phyloP scores from a whole-genome alignment of 1,140 invertebrate genomes.

The Caenorhabditis elegans region WBcel235 BX284606.5:2764501-2765000 shows the following conservation, averaged over 20 bases:
- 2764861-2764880: conserved; percentile 29
- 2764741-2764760: neutral
- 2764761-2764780: neutral
- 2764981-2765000: too few relatives aligned
- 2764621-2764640: too few relatives aligned
- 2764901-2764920: neutral
- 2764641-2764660: too few relatives aligned
- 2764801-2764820: neutral
- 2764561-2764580: neutral
- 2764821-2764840: conserved; percentile 8
- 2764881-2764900: neutral
- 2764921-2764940: neutral
- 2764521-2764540: neutral
- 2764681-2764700: too few relatives aligned
- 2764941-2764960: neutral
- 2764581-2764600: neutral
- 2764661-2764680: too few relatives aligned
- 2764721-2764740: too few relatives aligned
- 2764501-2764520: neutral
- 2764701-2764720: too few relatives aligned
- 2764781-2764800: neutral
- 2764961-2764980: neutral
- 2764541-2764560: neutral
- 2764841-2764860: conserved; percentile 29
- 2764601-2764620: neutral